Base-by-base conservation (phyloP, 1,140 invertebrate genomes). In the Dryas iulia region DNA sequence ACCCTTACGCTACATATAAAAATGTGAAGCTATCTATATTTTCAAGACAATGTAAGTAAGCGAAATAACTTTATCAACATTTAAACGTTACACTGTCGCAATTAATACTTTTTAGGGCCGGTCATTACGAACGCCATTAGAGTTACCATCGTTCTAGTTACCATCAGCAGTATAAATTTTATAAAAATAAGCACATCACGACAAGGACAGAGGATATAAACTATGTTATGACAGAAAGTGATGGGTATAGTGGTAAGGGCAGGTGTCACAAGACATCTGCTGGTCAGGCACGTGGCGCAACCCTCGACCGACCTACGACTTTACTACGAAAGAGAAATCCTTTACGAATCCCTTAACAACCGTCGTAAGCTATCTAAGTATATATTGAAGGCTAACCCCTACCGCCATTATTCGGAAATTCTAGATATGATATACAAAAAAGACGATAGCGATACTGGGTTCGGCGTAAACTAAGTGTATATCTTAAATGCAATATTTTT, bases 231-330 rank as follows among this genome's bases (percentile, higher is more conserved):
- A 70, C 76, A 83, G 86, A 89, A 63, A 78, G 89, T 84, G 87
- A 91, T 73, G 77, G 84, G 71, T 72, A 77, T 73, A 78, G 81
- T 84, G 81, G 80, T 79, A 79, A 82, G 81, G 87, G 89, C 87
- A 91, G 89, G 89, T 91, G 89, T 91, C 89, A 84, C 78, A 77
- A 74, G 58, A 89, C 89, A 91, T 91, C 89, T 91, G 89, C 87
- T 86, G 78, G 81, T 73, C 73, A 69, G 84, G 83, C 89, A 91
- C 89, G 87, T 91, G 89, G 83, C 78, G 78, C 84, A 85, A 84
- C 87, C 89, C 89, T 89, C 86, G 82, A 73, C 76, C 83, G 82
- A 85, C 77, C 82, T 87, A 81, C 71, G 66, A 75, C 69, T 72
- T 77, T 69, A 69, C 74, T 77, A 78, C 70, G 82, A 87, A 88